phyloP scores from a whole-genome alignment of 2,888 invertebrate genomes.

The Xestia sexstrigata region DNA sequence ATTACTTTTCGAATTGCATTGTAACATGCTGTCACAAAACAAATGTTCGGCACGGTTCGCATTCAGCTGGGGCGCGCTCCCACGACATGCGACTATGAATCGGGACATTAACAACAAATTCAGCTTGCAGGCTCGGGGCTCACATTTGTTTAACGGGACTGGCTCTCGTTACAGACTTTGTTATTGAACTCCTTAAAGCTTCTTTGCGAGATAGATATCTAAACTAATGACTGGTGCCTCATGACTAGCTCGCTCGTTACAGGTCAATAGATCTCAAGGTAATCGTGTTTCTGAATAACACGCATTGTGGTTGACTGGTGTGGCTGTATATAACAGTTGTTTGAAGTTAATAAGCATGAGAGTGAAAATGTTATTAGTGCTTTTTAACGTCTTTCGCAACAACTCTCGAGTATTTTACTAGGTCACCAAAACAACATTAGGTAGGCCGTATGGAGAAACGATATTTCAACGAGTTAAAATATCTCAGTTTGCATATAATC shows the following conservation, averaged over 20 bases:
- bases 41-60: conserved; percentile 76
- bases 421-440: conserved; percentile 34
- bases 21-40: conserved; percentile 77
- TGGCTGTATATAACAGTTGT: conserved; percentile 20
- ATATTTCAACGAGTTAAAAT: conserved; percentile 9
- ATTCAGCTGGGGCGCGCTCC: conserved; percentile 75
- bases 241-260: conserved; percentile 73
- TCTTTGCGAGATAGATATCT: conserved; percentile 67
- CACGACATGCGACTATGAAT: conserved; percentile 81
- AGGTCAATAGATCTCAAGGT: conserved; percentile 85
- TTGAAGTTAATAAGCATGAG: conserved; percentile 18
- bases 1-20: conserved; percentile 85
- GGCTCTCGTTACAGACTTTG: conserved; percentile 58
- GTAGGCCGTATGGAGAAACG: conserved; percentile 24
- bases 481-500: conserved; percentile 39
- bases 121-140: conserved; percentile 46
- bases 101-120: conserved; percentile 68
- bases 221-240: conserved; percentile 64
- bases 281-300: conserved; percentile 80
- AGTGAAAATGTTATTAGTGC: conserved; percentile 15
- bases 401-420: conserved; percentile 20
- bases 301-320: conserved; percentile 64
- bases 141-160: conserved; percentile 64
- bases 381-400: conserved; percentile 22
- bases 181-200: conserved; percentile 51